Conservation (phyloP, 2,888 invertebrate species). For the Caenorhabditis doughertyi region DNA sequence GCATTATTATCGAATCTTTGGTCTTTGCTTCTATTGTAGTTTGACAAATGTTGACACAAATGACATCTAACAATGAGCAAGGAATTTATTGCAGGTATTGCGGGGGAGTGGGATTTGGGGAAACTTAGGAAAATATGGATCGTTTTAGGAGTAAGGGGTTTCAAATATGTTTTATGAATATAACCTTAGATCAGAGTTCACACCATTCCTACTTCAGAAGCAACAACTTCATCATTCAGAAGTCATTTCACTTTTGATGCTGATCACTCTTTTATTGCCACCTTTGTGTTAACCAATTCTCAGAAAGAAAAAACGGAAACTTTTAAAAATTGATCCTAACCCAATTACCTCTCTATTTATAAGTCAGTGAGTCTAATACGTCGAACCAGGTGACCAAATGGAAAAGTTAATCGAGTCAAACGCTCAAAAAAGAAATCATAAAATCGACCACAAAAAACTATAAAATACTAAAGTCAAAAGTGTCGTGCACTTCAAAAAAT, state of each 20-base stretch:
- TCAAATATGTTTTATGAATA: too few relatives aligned
- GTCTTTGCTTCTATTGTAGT: too few relatives aligned
- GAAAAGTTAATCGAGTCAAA: background rate
- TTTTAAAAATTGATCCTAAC: background rate
- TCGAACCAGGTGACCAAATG: constrained; percentile 1
- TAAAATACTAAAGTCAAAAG: background rate
- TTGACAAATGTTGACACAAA: too few relatives aligned
- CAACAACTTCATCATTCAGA: background rate
- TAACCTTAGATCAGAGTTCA: background rate
- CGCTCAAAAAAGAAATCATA: background rate
- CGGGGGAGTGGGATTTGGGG: too few relatives aligned
- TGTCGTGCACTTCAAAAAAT: too few relatives aligned
- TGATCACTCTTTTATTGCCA: background rate
- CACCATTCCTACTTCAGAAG: background rate
- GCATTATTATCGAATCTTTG: too few relatives aligned
- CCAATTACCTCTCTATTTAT: background rate
- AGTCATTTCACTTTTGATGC: background rate
- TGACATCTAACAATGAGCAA: too few relatives aligned
- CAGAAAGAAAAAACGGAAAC: background rate
- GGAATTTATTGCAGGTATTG: too few relatives aligned
- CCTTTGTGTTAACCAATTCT: too few relatives aligned
- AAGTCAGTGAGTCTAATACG: background rate
- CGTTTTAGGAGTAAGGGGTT: too few relatives aligned
- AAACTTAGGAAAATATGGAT: too few relatives aligned
- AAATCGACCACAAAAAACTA: too few relatives aligned